Conservation (phyloP, 2,797 vertebrate genomes). For the Lophotriccus pileatus region DNA sequence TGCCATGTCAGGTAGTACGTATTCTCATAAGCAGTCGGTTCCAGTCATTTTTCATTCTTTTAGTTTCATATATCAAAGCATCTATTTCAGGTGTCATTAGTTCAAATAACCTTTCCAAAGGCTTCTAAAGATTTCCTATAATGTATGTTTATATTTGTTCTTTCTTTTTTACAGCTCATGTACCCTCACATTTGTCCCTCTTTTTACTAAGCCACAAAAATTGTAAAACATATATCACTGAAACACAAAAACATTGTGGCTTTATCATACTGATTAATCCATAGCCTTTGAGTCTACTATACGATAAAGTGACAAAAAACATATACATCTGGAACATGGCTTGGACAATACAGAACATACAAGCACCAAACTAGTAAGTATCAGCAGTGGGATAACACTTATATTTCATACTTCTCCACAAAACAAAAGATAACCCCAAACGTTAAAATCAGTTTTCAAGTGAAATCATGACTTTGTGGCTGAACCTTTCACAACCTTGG, state of each 20-base stretch:
- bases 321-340: not conserved
- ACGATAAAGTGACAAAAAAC: not conserved
- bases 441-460: not conserved
- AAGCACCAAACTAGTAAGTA: not conserved
- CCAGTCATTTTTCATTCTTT: not conserved
- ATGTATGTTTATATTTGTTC: not conserved
- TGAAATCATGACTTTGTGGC: not conserved
- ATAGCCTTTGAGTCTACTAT: conserved; percentile 8
- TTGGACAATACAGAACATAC: not conserved
- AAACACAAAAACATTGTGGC: not conserved
- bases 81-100: not conserved
- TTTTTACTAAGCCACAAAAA: conserved; percentile 49
- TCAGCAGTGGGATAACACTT: not conserved
- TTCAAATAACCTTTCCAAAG: not conserved
- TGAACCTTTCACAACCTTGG: not conserved
- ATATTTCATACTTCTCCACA: not conserved
- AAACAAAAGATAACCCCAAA: not conserved
- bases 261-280: conserved; percentile 29
- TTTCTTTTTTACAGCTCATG: not conserved
- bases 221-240: not conserved
- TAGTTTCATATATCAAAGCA: not conserved
- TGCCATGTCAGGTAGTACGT: not conserved
- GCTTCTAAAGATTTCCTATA: not conserved
- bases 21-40: not conserved
- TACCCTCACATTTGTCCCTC: not conserved